Percentiles rank a stretch among this genome's conserved stretches.
Conservation (phyloP, 2,113 vertebrate species). For the Tachycineta bicolor region DNA sequence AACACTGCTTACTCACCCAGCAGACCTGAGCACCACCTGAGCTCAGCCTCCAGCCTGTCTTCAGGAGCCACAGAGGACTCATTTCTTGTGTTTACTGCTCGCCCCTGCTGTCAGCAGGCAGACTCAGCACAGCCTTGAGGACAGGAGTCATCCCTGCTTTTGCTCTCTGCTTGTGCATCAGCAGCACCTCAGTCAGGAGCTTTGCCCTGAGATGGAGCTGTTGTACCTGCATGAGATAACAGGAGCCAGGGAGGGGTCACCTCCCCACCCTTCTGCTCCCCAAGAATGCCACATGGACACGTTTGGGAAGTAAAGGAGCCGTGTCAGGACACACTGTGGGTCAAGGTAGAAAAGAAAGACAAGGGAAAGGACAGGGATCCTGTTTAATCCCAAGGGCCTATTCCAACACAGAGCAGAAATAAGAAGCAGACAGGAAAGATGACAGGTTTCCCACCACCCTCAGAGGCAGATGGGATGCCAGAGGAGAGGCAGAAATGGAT, state of each 20-base stretch:
- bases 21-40: not conserved
- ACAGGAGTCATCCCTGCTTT: not conserved
- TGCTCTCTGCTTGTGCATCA: not conserved
- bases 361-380: not conserved
- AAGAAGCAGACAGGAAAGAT: not conserved
- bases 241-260: not conserved
- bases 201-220: not conserved
- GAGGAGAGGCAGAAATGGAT: not conserved
- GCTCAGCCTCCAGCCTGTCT: not conserved
- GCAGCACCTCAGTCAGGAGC: not conserved
- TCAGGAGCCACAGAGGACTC: not conserved
- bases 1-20: not conserved
- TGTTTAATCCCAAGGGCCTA: not conserved
- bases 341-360: fast-evolving
- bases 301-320: not conserved
- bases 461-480: not conserved
- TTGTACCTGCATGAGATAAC: fast-evolving
- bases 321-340: not conserved
- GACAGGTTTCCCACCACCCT: not conserved
- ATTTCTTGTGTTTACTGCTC: not conserved
- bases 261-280: not conserved
- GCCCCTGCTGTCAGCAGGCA: not conserved
- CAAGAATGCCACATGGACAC: fast-evolving
- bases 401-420: not conserved
- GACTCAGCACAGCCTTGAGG: not conserved